Conservation (phyloP, 2,888 invertebrate species). For the Drosophila ezoana region DNA sequence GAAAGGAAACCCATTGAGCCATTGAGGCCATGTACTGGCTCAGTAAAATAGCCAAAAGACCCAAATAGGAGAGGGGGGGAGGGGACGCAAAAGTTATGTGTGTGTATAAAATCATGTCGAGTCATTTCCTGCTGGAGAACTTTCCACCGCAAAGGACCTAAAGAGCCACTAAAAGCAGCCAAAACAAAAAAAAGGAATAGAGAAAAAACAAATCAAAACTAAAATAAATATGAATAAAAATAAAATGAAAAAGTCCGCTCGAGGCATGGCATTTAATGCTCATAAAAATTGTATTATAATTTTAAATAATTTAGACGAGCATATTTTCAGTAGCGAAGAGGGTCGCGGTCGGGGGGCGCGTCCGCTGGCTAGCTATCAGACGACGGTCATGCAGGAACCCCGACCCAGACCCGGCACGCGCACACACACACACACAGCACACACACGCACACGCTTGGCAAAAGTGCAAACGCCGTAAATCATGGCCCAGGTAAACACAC, state of each 20-base stretch:
- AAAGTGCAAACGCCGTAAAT: constrained; percentile 73
- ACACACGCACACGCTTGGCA: constrained; percentile 17
- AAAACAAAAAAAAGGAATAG: not conserved
- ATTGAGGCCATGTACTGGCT: constrained; percentile 40
- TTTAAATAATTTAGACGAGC: constrained; percentile 71
- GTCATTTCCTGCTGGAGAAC: constrained; percentile 74
- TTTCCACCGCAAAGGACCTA: constrained; percentile 33
- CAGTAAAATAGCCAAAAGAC: constrained; percentile 64
- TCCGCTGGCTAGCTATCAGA: constrained; percentile 42
- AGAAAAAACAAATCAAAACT: constrained; percentile 6
- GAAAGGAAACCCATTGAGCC: constrained; percentile 49
- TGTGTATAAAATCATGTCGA: constrained; percentile 69
- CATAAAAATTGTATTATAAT: constrained; percentile 77
- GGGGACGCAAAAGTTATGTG: constrained; percentile 55
- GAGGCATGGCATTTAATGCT: constrained; percentile 65
- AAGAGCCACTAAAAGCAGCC: constrained; percentile 40
- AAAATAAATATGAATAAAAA: constrained; percentile 9
- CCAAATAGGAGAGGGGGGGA: constrained; percentile 28
- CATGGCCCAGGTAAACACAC: constrained; percentile 69
- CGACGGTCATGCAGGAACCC: constrained; percentile 10
- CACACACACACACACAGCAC: constrained; percentile 21
- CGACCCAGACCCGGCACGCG: constrained; percentile 29
- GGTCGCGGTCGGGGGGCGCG: not conserved
- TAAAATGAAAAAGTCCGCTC: constrained; percentile 10
- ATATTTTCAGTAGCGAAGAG: constrained; percentile 9